Conservation (phyloP, 2,113 vertebrate species). For the Barnardius zonarius region DNA sequence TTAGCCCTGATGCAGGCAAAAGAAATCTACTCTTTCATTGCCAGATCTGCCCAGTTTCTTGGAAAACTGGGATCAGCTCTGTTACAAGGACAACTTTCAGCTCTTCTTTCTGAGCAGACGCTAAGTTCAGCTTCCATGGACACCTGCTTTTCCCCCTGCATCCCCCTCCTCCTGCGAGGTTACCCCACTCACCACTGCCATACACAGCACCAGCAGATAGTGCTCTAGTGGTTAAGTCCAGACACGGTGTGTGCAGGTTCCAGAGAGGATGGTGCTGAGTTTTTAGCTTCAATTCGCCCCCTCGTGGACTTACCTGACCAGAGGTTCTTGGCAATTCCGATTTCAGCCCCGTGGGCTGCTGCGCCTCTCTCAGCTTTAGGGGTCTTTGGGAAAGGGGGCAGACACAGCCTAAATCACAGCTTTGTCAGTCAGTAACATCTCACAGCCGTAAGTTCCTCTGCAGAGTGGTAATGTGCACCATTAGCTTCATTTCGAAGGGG, state of each 20-base stretch:
- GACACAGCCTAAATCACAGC: not conserved
- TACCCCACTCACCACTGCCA: fast-evolving
- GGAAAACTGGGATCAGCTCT: not conserved
- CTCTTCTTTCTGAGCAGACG: not conserved
- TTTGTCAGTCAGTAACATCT: not conserved
- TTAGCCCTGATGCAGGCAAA: not conserved
- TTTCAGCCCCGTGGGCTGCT: not conserved
- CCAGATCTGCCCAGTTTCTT: not conserved
- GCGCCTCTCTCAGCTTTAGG: not conserved
- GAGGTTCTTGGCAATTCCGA: not conserved
- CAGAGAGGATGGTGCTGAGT: fast-evolving
- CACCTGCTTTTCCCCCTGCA: not conserved
- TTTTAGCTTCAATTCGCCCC: not conserved
- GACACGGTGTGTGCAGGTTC: fast-evolving
- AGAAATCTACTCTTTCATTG: not conserved
- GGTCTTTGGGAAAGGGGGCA: not conserved
- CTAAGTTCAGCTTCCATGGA: fast-evolving
- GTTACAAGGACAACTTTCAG: not conserved
- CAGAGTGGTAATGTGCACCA: not conserved
- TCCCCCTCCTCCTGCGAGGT: not conserved
- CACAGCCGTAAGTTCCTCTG: not conserved
- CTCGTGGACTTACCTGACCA: not conserved
- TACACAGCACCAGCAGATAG: not conserved
- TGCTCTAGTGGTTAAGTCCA: not conserved
- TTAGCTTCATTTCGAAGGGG: not conserved